Conservation (phyloP, 2,113 vertebrate genomes). For the Lynx canadensis region DNA sequence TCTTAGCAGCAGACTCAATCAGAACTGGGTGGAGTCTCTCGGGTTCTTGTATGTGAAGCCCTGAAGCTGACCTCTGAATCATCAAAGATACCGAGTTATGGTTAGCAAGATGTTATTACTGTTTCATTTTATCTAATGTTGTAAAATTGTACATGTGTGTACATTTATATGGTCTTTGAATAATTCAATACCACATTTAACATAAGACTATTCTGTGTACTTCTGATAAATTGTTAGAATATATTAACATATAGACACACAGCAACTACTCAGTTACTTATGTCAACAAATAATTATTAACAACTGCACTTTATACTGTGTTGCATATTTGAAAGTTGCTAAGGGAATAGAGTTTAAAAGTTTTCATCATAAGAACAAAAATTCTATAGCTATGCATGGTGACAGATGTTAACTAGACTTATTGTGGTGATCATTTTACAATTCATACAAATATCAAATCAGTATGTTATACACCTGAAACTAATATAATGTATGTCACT, state of each 20-base stretch:
- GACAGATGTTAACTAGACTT: background rate
- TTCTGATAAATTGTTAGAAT: background rate
- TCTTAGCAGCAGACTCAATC: background rate
- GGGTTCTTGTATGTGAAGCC: background rate
- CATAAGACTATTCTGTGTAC: slow-evolving; percentile 10
- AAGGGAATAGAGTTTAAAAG: background rate
- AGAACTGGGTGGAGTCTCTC: background rate
- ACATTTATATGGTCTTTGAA: background rate
- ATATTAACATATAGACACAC: slow-evolving; percentile 43
- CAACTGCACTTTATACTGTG: background rate
- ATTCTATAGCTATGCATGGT: background rate
- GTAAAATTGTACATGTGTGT: background rate
- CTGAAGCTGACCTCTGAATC: background rate
- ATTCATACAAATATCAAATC: background rate
- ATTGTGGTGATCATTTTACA: background rate
- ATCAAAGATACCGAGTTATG: background rate
- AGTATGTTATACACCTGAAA: background rate
- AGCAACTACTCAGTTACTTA: slow-evolving; percentile 28
- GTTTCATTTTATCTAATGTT: slow-evolving; percentile 22
- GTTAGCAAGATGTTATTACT: background rate
- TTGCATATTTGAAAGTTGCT: background rate
- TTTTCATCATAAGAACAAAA: background rate
- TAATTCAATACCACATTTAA: background rate
- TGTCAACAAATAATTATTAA: slow-evolving; percentile 8
- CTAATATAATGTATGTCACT: background rate